A percentile compares a stretch with the other conserved stretches of the same genome.
These are phyloP conservation scores for Atrina japonica DNA, from an alignment of 2,888 invertebrate genomes.

Conservation along the genomic window DNA sequence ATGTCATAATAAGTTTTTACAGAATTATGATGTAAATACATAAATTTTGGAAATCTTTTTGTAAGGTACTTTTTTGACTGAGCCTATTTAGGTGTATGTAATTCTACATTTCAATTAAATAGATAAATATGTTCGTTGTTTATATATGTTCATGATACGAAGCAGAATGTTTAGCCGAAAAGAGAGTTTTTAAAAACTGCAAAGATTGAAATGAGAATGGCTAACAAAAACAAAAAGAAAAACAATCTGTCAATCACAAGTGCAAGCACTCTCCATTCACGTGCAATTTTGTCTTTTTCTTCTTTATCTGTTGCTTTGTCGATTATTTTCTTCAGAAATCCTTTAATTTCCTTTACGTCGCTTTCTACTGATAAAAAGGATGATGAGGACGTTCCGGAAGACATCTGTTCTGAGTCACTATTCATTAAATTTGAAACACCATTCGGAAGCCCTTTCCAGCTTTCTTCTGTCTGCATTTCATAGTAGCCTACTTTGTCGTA, in stretches of 20 bases:
- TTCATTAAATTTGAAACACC: conserved; percentile 33
- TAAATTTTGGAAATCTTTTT: too few species aligned
- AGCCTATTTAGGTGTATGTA: too few species aligned
- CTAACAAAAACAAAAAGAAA: conserved; percentile 77
- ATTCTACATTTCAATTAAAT: too few species aligned
- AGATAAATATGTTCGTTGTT: too few species aligned
- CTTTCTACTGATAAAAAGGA: conserved; percentile 58
- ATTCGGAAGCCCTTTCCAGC: conserved; percentile 49
- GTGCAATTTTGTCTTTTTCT: conserved; percentile 67
- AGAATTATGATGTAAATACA: too few species aligned
- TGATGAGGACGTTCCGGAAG: conserved; percentile 31
- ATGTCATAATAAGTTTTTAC: too few species aligned
- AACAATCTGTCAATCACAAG: conserved; percentile 78
- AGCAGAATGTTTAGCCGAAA: conserved; percentile 15
- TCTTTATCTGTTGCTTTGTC: conserved; percentile 71
- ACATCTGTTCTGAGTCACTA: conserved; percentile 34
- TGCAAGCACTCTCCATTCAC: conserved; percentile 79
- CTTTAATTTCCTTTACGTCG: conserved; percentile 76
- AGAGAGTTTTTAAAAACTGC: conserved; percentile 68
- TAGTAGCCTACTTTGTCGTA: conserved; percentile 67
- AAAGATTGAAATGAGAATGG: conserved; percentile 74
- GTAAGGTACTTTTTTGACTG: too few species aligned
- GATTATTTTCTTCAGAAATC: conserved; percentile 65
- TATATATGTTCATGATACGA: too few species aligned
- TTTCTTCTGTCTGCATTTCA: conserved; percentile 62